Base-by-base conservation (phyloP, 2,113 vertebrate genomes). In the Delphinus delphis region DNA sequence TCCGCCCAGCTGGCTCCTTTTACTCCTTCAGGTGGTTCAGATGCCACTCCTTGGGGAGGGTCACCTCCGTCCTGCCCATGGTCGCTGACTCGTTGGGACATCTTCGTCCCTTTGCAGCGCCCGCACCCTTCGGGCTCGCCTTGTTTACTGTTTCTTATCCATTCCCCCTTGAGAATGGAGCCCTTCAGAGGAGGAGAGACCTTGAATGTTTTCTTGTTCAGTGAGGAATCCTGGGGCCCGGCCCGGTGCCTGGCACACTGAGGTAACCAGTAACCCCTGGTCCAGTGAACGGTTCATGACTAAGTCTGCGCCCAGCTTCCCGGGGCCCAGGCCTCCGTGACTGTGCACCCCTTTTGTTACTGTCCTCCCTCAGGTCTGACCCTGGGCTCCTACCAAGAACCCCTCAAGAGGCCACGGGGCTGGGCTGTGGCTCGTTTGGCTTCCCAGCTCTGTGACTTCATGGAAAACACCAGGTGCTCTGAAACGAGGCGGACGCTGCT, bases 1-100 rank as follows among this genome's bases (percentile, higher is more conserved):
- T 82, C 31, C 18, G 6, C 36, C 21, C 2, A 2, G 20, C 4
- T 6, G 55, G 18, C 15, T 80, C n/a, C 47, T 28, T 1, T 20
- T 1, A 8, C 20, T 15, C 20, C 8, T 28, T 18, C 10, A 14
- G 33, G 36, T 21, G 12, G 10, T 6, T 79, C 31, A 17, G 1
- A 21, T 36, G n/a, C n/a, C 91, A 15, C 67, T 67, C 36, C n/a
- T 44, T 38, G 2, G 23, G 23, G 47, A 33, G 31, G 2, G 50
- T 10, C 25, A 3, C 20, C n/a, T 47, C 77, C 2, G 21, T 47
- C 23, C 53, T 38, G 70, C 12, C 8, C 8, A 0, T 0, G 9
- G 17, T 4, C 55, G 1, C 53, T 3, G 41, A 4, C 28, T 2
- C 1, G 20, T 15, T 7, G 18, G 55, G 20, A 7, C 8, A 4